phyloP scores from a whole-genome alignment of 64 coral and sea anemone genomes.

The Platygyra sinensis region DNA sequence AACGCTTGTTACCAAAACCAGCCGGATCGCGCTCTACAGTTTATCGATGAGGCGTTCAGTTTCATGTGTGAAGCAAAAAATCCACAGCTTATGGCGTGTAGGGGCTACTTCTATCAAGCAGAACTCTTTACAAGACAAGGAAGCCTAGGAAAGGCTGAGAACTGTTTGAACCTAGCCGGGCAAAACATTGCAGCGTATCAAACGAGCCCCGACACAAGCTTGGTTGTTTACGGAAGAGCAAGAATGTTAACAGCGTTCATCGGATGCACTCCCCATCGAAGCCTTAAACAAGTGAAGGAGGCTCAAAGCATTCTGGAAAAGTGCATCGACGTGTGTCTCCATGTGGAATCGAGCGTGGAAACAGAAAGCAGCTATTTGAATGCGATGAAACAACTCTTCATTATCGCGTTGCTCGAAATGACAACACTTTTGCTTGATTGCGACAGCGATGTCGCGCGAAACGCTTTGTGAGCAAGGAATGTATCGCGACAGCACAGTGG shows the following conservation, averaged over 20 bases:
- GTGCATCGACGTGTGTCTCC: not conserved
- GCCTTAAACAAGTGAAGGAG: too few relatives aligned
- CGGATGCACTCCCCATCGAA: too few relatives aligned
- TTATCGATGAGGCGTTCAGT: not conserved
- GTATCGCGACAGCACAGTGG: not conserved
- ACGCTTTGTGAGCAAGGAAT: slow-evolving; percentile 6
- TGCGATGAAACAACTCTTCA: slow-evolving; percentile 29
- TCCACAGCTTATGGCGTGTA: not conserved
- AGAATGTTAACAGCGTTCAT: too few relatives aligned
- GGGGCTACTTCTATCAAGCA: slow-evolving; percentile 17
- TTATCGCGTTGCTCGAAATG: slow-evolving; percentile 12
- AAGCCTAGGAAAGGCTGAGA: slow-evolving; percentile 37
- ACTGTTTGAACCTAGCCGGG: too few relatives aligned
- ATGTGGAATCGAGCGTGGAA: not conserved
- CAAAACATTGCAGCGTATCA: too few relatives aligned
- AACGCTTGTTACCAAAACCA: slow-evolving; percentile 27
- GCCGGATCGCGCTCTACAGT: not conserved
- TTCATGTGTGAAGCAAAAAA: not conserved
- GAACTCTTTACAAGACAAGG: slow-evolving; percentile 40
- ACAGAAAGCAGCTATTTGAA: not conserved
- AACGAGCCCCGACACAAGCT: too few relatives aligned
- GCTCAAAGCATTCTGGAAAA: not conserved
- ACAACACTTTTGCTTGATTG: slow-evolving; percentile 35
- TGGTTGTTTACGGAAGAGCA: too few relatives aligned
- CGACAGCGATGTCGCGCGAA: not conserved